These are phyloP conservation scores for Drosophila athabasca DNA, from an alignment of 1,140 invertebrate species.

Conservation along the genomic window DNA sequence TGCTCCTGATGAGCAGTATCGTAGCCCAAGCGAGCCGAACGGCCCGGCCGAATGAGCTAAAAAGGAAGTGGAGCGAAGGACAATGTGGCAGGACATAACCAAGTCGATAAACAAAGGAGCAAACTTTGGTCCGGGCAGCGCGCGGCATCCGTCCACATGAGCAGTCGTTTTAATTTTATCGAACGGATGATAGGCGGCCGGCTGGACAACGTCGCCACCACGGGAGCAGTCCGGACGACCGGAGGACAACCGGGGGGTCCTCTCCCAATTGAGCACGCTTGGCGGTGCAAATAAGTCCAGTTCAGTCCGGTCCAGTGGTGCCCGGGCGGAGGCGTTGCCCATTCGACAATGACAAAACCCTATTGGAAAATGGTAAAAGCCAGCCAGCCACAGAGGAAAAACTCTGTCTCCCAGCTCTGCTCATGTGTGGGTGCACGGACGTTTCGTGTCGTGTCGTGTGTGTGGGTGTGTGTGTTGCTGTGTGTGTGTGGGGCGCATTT, in stretches of 20 bases:
- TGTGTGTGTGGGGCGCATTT: slow-evolving; percentile 58
- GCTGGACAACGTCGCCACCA: slow-evolving; percentile 28
- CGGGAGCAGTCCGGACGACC: slow-evolving; percentile 16
- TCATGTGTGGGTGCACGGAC: slow-evolving; percentile 11
- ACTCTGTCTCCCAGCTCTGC: slow-evolving; percentile 3
- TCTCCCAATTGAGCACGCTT: slow-evolving; percentile 69
- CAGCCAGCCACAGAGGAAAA: slow-evolving; percentile 10
- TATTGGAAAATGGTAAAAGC: slow-evolving; percentile 62
- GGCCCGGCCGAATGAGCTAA: slow-evolving; percentile 34
- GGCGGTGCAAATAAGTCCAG: slow-evolving; percentile 67
- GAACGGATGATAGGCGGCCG: slow-evolving; percentile 59
- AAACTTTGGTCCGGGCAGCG: slow-evolving; percentile 49
- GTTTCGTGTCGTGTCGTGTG: slow-evolving; percentile 5
- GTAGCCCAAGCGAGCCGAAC: neutral
- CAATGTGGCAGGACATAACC: slow-evolving; percentile 40
- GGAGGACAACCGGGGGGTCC: slow-evolving; percentile 19
- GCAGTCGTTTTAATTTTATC: slow-evolving; percentile 79
- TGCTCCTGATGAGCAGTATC: neutral
- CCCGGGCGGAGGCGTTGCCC: slow-evolving; percentile 37
- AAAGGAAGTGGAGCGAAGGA: slow-evolving; percentile 30
- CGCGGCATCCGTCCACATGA: slow-evolving; percentile 60
- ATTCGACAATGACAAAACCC: slow-evolving; percentile 71
- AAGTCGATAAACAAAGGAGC: slow-evolving; percentile 68
- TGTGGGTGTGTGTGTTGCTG: slow-evolving; percentile 2
- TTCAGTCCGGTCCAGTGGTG: slow-evolving; percentile 4